Percentiles rank a stretch among this genome's conserved stretches.
These are phyloP conservation scores for Dryas iulia DNA, from an alignment of 1,140 invertebrate genomes.

Conservation along the genomic window DNA sequence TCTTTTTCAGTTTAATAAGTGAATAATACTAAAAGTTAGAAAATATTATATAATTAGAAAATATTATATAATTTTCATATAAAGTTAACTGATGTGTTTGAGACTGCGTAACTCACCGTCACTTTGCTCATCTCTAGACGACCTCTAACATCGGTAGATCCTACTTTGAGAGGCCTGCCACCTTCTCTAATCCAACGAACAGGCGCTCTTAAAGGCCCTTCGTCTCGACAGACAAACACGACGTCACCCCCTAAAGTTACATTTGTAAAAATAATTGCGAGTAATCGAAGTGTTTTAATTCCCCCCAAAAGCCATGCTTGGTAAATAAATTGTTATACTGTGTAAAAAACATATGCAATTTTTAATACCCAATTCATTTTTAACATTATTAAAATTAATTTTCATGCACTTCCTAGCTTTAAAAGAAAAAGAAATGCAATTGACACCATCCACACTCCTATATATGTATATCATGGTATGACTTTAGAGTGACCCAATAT, in stretches of 20 bases:
- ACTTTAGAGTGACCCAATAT: not conserved
- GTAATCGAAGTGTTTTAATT: not conserved
- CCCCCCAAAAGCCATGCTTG: conserved; percentile 1
- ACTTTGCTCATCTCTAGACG: conserved; percentile 93
- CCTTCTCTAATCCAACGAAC: conserved; percentile 89
- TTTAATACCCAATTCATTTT: too few species aligned
- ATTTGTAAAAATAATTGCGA: not conserved
- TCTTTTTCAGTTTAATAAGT: too few species aligned
- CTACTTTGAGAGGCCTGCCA: conserved; percentile 85
- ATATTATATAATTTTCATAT: too few species aligned
- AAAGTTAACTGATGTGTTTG: too few species aligned
- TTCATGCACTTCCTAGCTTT: not conserved
- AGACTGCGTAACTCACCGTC: conserved; percentile 74
- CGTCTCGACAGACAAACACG: conserved; percentile 95
- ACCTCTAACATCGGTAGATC: conserved; percentile 86
- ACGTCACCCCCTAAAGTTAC: conserved; percentile 88
- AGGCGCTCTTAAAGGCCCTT: conserved; percentile 86
- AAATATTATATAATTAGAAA: too few species aligned
- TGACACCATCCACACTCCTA: not conserved
- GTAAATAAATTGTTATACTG: too few species aligned
- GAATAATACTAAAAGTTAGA: too few species aligned
- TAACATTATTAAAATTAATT: not conserved
- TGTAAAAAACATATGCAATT: too few species aligned
- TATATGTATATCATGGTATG: not conserved
- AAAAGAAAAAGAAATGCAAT: conserved; percentile 1